A percentile compares a stretch with the other conserved stretches of the same genome.
These are phyloP conservation scores for Eristalis pertinax DNA, from an alignment of 2,888 invertebrate genomes.

Conservation along the genomic window DNA sequence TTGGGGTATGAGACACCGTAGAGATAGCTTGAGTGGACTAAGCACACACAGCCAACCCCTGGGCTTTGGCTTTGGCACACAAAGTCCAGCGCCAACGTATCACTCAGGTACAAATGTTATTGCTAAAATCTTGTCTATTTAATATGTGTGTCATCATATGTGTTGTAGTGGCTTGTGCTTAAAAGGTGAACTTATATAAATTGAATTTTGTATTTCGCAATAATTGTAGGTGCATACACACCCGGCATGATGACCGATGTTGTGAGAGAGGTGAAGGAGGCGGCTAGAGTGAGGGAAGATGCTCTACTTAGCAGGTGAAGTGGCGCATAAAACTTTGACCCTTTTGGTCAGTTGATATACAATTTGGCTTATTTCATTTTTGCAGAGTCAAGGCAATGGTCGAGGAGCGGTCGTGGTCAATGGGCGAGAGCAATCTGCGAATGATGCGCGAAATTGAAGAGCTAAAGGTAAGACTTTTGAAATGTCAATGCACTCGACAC, in stretches of 20 bases:
- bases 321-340: background rate
- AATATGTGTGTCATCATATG: slow-evolving; percentile 6
- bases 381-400: slow-evolving; percentile 80
- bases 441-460: slow-evolving; percentile 81
- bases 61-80: slow-evolving; percentile 81
- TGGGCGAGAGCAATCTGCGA: slow-evolving; percentile 80
- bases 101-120: slow-evolving; percentile 79
- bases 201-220: background rate
- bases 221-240: slow-evolving; percentile 82
- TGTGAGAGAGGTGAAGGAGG: slow-evolving; percentile 88
- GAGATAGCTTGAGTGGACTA: slow-evolving; percentile 82
- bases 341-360: background rate
- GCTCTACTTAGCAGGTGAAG: slow-evolving; percentile 83
- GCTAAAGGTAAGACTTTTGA: slow-evolving; percentile 77
- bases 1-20: slow-evolving; percentile 83
- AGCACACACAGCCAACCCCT: slow-evolving; percentile 82
- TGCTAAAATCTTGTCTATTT: slow-evolving; percentile 44
- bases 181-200: background rate
- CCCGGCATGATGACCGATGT: slow-evolving; percentile 89
- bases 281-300: slow-evolving; percentile 87
- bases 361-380: background rate
- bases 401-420: slow-evolving; percentile 81
- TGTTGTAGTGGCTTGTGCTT: background rate
- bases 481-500: background rate
- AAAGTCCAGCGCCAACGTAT: slow-evolving; percentile 82